Percentiles rank a stretch among this genome's conserved stretches.
Conservation (phyloP, 1,140 invertebrate species). For the Polypedilum pembai region DNA sequence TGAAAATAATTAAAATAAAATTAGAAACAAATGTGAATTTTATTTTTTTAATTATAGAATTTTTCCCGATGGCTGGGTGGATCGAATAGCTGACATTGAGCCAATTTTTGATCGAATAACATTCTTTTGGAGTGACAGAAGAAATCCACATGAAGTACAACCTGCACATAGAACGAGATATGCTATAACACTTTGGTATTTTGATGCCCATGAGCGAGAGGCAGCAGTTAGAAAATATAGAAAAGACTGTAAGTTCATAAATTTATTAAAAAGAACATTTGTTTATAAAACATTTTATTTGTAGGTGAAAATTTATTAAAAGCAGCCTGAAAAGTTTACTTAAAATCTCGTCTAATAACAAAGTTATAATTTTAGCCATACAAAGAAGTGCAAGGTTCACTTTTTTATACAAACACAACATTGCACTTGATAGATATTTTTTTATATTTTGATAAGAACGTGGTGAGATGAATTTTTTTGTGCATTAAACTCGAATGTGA, state of each 20-base stretch:
- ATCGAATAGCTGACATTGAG: slow-evolving; percentile 83
- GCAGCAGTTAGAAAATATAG: slow-evolving; percentile 60
- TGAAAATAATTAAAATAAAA: too few species aligned
- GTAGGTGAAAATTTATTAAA: neutral
- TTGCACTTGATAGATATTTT: too few species aligned
- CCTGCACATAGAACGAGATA: slow-evolving; percentile 80
- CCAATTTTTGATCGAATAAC: slow-evolving; percentile 88
- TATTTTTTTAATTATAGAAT: slow-evolving; percentile 52
- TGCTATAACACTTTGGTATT: slow-evolving; percentile 94
- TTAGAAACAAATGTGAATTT: too few species aligned
- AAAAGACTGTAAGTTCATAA: slow-evolving; percentile 48
- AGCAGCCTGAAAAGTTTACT: neutral
- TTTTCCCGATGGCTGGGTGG: slow-evolving; percentile 75
- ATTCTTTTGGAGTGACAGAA: slow-evolving; percentile 95
- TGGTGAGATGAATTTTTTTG: too few species aligned
- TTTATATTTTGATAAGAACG: too few species aligned
- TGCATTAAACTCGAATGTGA: too few species aligned
- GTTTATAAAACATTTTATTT: neutral
- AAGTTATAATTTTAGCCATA: too few species aligned
- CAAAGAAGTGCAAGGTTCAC: too few species aligned
- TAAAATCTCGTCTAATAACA: too few species aligned
- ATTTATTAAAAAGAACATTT: neutral
- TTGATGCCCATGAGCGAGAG: slow-evolving; percentile 77
- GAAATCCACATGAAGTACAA: slow-evolving; percentile 95
- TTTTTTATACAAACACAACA: too few species aligned